Conservation (phyloP, 2,888 invertebrate genomes). For the Hipparchia semele region DNA sequence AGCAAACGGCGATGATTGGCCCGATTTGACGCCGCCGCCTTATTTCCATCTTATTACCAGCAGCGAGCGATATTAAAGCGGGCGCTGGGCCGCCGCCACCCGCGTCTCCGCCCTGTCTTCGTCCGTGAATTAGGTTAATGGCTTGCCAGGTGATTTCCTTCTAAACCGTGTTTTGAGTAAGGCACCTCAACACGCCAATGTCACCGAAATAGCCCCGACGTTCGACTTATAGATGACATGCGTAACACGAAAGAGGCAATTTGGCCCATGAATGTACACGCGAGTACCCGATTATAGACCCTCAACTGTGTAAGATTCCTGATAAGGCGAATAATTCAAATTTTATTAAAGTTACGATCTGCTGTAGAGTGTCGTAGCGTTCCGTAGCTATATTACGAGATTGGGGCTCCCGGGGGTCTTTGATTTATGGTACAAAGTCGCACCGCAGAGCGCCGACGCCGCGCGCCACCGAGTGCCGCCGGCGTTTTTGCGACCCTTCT, state of each 20-base stretch:
- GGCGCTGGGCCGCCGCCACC: constrained; percentile 62
- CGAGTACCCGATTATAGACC: constrained; percentile 41
- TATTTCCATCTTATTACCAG: constrained; percentile 82
- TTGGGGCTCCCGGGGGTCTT: constrained; percentile 71
- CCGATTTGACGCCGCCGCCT: constrained; percentile 71
- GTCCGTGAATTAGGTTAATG: constrained; percentile 83
- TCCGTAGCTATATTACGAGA: constrained; percentile 65
- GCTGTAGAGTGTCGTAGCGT: constrained; percentile 45
- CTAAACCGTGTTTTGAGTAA: constrained; percentile 75
- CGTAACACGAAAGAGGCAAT: constrained; percentile 42
- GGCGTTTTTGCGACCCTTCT: constrained; percentile 67
- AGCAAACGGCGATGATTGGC: constrained; percentile 76
- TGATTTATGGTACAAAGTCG: constrained; percentile 77
- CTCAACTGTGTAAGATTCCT: constrained; percentile 38
- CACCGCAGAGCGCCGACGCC: constrained; percentile 57
- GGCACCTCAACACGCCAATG: constrained; percentile 72
- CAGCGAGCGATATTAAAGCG: constrained; percentile 79
- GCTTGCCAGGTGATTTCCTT: constrained; percentile 82
- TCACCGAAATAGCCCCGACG: constrained; percentile 63
- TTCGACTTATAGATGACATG: constrained; percentile 51
- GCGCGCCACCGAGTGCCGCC: constrained; percentile 50
- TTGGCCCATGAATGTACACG: constrained; percentile 39
- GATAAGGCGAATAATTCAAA: constrained; percentile 42
- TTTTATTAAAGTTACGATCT: constrained; percentile 42
- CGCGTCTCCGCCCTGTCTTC: constrained; percentile 80